Conservation (phyloP, 1,140 invertebrate species). For the Dinothrombium tinctorium region DNA sequence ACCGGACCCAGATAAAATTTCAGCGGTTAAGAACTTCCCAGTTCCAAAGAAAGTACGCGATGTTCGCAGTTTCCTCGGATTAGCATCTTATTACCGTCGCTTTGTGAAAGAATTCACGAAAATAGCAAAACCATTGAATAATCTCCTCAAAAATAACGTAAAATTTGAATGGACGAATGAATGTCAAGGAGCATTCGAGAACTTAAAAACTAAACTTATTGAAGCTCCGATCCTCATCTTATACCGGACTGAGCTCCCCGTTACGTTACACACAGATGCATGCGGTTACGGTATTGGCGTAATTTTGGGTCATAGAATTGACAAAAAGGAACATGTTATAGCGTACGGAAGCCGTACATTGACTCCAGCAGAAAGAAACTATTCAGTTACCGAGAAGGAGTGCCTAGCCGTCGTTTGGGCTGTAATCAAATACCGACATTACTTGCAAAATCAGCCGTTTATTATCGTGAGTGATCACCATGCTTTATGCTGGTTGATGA, state of each 20-base stretch:
- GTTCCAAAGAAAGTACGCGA: conserved; percentile 13
- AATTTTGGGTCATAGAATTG: no score
- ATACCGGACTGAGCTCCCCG: no score
- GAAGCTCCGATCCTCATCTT: no score
- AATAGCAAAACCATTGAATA: conserved; percentile 18
- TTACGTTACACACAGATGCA: no score
- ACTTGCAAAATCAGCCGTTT: no score
- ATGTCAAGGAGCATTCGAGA: background rate
- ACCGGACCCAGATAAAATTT: conserved; percentile 11
- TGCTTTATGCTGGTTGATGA: conserved; percentile 23
- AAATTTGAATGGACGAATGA: background rate
- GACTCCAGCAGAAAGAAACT: no score
- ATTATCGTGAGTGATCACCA: conserved; percentile 30
- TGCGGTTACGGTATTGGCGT: no score
- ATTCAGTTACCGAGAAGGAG: no score
- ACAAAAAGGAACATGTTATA: no score
- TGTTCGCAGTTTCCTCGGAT: conserved; percentile 23
- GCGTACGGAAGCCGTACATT: no score
- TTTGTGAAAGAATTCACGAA: conserved; percentile 22
- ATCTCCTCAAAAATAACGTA: conserved; percentile 10
- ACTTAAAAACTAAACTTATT: background rate
- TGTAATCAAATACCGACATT: no score
- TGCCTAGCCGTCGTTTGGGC: no score
- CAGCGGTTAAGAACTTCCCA: background rate
- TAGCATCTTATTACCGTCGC: conserved; percentile 23